Percentiles rank a stretch among this genome's conserved stretches.
phyloP scores from a whole-genome alignment of 1,140 invertebrate genomes.

The Bombus waltoni region DNA sequence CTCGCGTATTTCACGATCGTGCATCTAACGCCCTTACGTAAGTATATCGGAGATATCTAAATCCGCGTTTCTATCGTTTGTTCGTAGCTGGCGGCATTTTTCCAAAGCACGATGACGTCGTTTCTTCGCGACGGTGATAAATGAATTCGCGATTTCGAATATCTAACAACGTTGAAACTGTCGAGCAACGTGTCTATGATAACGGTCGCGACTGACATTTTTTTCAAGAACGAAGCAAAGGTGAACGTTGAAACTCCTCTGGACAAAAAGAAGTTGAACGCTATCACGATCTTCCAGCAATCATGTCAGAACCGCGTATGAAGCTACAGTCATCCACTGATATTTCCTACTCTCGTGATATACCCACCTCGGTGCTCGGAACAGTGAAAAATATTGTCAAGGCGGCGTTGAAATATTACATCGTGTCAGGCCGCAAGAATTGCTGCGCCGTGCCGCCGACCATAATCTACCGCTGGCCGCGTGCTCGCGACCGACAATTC shows the following conservation, averaged over 20 bases:
- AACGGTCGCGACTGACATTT: slow-evolving; percentile 9
- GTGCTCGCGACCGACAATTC: slow-evolving; percentile 52
- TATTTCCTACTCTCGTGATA: slow-evolving; percentile 56
- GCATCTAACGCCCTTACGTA: neutral
- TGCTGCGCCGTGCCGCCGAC: slow-evolving; percentile 63
- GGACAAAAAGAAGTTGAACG: slow-evolving; percentile 13
- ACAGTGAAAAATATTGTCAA: slow-evolving; percentile 67
- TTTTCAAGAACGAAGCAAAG: neutral
- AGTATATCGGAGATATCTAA: neutral
- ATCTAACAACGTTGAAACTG: neutral
- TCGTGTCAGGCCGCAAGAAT: slow-evolving; percentile 64
- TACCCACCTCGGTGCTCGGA: slow-evolving; percentile 26
- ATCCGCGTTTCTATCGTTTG: neutral
- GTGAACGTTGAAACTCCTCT: slow-evolving; percentile 16
- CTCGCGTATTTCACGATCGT: neutral
- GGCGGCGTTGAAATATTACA: slow-evolving; percentile 69
- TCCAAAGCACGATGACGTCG: neutral
- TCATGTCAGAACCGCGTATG: slow-evolving; percentile 32
- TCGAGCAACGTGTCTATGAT: neutral
- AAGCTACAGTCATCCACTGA: slow-evolving; percentile 58
- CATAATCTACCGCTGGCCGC: slow-evolving; percentile 65
- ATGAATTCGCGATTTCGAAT: neutral
- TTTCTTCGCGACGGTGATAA: neutral
- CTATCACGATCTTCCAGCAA: slow-evolving; percentile 49
- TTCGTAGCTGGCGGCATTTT: too few relatives aligned